Evolutionary conservation across 2,797 vertebrate species (phyloP).

Genomic region (Synaphobranchus kaupii): DNA sequence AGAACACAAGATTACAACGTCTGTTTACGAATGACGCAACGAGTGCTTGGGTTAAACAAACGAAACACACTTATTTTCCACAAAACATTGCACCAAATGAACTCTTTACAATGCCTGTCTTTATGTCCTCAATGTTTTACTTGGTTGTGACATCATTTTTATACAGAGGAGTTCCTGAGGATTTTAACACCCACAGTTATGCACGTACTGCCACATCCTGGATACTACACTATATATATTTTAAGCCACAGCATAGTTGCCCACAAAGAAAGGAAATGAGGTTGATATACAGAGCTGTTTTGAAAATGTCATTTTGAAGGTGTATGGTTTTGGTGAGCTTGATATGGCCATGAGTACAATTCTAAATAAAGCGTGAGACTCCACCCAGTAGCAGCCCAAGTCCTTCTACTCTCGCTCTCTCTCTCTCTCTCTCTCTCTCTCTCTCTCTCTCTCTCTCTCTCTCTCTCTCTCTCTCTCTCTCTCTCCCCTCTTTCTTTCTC

Average conservation of each 20-base stretch:
- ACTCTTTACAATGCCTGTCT: too few relatives aligned
- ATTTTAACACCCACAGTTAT: not conserved
- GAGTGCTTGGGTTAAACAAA: too few relatives aligned
- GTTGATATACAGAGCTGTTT: not conserved
- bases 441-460: too few relatives aligned
- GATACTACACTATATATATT: slow-evolving; percentile 13
- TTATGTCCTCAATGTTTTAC: too few relatives aligned
- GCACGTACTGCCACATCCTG: slow-evolving; percentile 22
- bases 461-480: not conserved
- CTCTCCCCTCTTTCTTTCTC: not conserved
- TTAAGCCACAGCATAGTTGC: not conserved
- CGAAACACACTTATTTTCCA: too few relatives aligned
- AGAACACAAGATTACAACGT: too few relatives aligned
- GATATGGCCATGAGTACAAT: not conserved
- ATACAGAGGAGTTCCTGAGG: not conserved
- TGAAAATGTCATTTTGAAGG: not conserved
- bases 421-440: too few relatives aligned
- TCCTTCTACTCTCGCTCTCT: not conserved
- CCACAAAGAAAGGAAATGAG: not conserved
- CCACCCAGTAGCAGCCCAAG: not conserved
- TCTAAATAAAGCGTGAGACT: slow-evolving; percentile 8
- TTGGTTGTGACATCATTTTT: too few relatives aligned
- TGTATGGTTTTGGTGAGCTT: not conserved
- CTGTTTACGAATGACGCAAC: too few relatives aligned
- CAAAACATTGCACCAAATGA: too few relatives aligned